Percentiles rank a stretch among this genome's conserved stretches.
These are phyloP conservation scores for Sinonovacula constricta DNA, from an alignment of 1,140 invertebrate species.

Conservation along the genomic window DNA sequence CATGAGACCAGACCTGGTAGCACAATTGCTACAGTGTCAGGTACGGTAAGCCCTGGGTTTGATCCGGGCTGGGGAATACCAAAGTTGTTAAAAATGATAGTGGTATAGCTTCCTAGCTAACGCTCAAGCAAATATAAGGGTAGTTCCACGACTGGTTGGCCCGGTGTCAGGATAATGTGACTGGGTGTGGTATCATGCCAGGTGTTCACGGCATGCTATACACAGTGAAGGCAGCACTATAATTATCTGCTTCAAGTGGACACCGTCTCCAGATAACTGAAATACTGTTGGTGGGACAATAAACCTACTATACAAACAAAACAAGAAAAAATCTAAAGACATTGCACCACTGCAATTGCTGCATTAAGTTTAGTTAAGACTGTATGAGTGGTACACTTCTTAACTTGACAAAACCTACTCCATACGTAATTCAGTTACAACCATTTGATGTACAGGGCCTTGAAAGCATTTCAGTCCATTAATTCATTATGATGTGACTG, in stretches of 20 bases:
- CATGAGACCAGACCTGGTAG: too few relatives aligned
- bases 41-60: not conserved
- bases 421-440: too few relatives aligned
- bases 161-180: not conserved
- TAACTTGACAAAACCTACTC: too few relatives aligned
- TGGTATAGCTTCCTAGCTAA: not conserved
- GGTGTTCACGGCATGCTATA: not conserved
- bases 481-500: too few relatives aligned
- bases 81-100: not conserved
- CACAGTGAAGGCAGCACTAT: not conserved
- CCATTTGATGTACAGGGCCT: too few relatives aligned
- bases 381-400: too few relatives aligned
- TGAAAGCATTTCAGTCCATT: too few relatives aligned
- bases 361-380: too few relatives aligned
- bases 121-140: not conserved
- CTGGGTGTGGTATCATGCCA: not conserved
- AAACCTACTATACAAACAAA: not conserved
- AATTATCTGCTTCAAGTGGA: too few relatives aligned
- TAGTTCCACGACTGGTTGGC: not conserved
- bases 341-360: too few relatives aligned
- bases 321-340: too few relatives aligned
- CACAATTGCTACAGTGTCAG: too few relatives aligned
- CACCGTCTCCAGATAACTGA: not conserved
- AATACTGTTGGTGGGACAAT: not conserved
- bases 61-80: not conserved